Evolutionary conservation across 2,797 vertebrate species (phyloP), one percentile per base, ranked within the genome.

Genomic region (Gallinago stenura): DNA sequence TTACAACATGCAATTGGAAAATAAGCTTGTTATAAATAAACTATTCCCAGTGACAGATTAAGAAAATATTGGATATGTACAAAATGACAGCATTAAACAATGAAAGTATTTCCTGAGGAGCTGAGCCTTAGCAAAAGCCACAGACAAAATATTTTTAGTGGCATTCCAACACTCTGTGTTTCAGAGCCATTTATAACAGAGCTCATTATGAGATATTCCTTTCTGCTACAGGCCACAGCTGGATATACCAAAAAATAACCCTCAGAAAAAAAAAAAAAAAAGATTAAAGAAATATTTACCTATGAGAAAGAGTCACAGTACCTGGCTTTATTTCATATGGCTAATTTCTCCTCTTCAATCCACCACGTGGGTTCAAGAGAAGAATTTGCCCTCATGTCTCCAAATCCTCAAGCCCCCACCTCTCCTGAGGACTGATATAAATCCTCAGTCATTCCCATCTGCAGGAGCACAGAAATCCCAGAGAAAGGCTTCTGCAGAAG

Each of bases 101-200:
- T 96, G 93, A 93, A 96, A 94, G 92, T 83, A 96, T 97, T 97
- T 97, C 95, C 95, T 96, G 95, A 96, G 95, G 93, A 96, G 92
- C 39, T 95, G 91, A 94, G 91, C 79, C 90, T 91, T 95, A 95
- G 88, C 80, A 91, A 97, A 97, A 96, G 93, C 95, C 93, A 97
- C 95, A 97, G 94, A 97, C 96, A 96, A 95, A 95, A 95, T 95
- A 95, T 96, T 95, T 97, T 96, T 95, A 96, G 94, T 96, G 95
- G 93, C 95, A 92, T 94, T 95, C 95, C 95, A 97, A 94, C 86
- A 92, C 91, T 92, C 94, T 89, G 90, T 96, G 95, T 95, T 97
- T 93, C 95, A 94, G 91, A 96, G 95, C 93, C 93, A 95, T 96
- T 95, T 96, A 96, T 94, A 96, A 96, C 93, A 97, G 95, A 96